Conservation (phyloP, 2,888 invertebrate genomes). For the Metacarcinus magister region DNA sequence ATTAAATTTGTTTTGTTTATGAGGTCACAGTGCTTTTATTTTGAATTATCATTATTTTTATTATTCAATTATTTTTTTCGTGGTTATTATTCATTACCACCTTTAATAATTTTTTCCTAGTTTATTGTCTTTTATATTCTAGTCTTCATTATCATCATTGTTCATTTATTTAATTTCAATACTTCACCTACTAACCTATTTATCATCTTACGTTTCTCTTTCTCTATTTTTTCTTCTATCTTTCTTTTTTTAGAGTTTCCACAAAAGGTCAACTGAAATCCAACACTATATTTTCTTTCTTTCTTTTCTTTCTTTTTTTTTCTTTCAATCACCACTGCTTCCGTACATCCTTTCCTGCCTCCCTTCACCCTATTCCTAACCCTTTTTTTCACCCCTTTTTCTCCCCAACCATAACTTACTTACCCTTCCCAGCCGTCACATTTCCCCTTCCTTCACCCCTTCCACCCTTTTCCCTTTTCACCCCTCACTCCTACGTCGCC, state of each 20-base stretch:
- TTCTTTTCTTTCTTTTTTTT: not conserved
- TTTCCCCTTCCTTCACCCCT: not conserved
- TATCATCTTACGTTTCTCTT: not conserved
- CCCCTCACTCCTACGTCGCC: not conserved
- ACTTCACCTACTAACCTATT: too few species aligned
- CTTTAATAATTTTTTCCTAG: too few species aligned
- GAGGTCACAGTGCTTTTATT: too few species aligned
- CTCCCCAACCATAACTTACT: not conserved
- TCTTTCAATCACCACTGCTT: not conserved
- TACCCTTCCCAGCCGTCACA: not conserved
- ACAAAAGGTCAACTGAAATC: not conserved
- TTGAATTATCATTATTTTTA: too few species aligned
- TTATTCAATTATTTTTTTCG: too few species aligned
- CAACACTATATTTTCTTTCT: too few species aligned
- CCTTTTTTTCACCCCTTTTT: not conserved
- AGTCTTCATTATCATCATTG: too few species aligned
- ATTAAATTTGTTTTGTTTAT: too few species aligned
- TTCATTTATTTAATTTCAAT: too few species aligned
- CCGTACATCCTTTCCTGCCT: not conserved
- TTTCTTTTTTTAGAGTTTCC: not conserved
- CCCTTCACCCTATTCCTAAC: not conserved
- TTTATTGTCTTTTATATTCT: too few species aligned
- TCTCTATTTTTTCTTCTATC: slow-evolving; percentile 50
- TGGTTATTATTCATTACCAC: too few species aligned
- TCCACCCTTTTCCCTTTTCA: not conserved